Evolutionary conservation across 2,797 vertebrate genomes (phyloP), one percentile per base, ranked within the genome.

Genomic region (Synanceia verrucosa): DNA sequence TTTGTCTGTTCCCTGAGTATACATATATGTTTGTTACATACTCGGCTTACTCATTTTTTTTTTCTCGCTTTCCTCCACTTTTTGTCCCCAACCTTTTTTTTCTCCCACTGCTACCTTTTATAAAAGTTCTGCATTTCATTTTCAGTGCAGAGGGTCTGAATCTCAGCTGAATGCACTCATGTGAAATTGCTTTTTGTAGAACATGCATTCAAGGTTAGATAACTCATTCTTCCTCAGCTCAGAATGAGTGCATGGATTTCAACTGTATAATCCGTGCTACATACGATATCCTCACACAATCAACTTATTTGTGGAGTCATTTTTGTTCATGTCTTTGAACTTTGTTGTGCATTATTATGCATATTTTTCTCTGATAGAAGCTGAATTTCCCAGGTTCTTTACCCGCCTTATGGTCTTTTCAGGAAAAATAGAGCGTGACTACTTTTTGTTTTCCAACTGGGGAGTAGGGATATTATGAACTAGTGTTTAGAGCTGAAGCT

Each of bases 341-440:
- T 88, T 90, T 85, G 74, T 60, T 77, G 73, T 74, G 63, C 62
- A 77, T 88, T 86, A 78, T 86, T 67, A 81, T 87, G 78, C 65
- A 79, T 86, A 77, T 88, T 80, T 89, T 72, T 79, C 29, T 69
- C 61, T 18, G 34, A 84, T 66, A 75, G 66, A 75, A 69, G 68
- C 86, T 65, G 72, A 62, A 76, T 90, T 79, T 78, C 44, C 47
- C 51, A 51, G n/a, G 53, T 74, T 87, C 61, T 83, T 81, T 84
- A 71, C 78, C 66, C 74, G 16, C 84, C 67, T 83, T 76, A 65
- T 43, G 37, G 63, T 86, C 82, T 86, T 90, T 93, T 89, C 73
- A 87, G 60, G 83, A 82, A 88, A 93, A 88, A 84, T 89, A 87
- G 90, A 94, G 87, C 89, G 79, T 91, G 91, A 89, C 90, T 81